Percentiles rank a stretch among this genome's conserved stretches.
Evolutionary conservation across 2,797 vertebrate species (phyloP).

Genomic region (Siniperca scherzeri): DNA sequence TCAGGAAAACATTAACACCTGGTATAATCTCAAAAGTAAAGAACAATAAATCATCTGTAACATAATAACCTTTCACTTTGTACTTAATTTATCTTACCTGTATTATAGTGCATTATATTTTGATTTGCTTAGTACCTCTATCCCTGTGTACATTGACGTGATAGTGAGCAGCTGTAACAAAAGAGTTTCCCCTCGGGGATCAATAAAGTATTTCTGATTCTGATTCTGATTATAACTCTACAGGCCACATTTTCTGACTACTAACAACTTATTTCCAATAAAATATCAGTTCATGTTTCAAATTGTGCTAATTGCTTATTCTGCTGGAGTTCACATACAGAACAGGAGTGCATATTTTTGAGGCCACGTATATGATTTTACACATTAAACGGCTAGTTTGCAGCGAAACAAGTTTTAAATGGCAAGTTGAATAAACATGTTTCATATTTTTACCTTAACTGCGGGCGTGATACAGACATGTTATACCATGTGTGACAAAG

Average conservation of each 20-base stretch:
- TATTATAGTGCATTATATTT: too few species aligned
- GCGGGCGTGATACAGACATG: neutral
- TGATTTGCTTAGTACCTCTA: too few species aligned
- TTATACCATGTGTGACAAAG: neutral
- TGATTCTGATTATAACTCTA: neutral
- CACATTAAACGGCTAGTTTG: neutral
- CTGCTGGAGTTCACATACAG: neutral
- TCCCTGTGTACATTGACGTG: too few species aligned
- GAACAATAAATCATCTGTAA: neutral
- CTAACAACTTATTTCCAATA: neutral
- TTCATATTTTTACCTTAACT: slow-evolving; percentile 4
- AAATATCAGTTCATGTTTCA: slow-evolving; percentile 13
- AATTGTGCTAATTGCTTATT: neutral
- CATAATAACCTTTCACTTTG: neutral
- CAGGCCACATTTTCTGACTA: neutral
- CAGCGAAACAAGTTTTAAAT: neutral
- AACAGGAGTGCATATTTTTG: neutral
- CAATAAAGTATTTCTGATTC: too few species aligned
- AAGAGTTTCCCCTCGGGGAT: too few species aligned
- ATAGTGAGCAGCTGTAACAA: too few species aligned
- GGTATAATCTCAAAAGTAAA: neutral
- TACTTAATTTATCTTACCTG: too few species aligned
- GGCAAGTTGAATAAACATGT: slow-evolving; percentile 15
- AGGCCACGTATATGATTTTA: neutral
- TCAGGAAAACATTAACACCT: neutral